These are phyloP conservation scores for Escarpia spicata DNA, from an alignment of 2,888 invertebrate genomes.

Conservation along the genomic window DNA sequence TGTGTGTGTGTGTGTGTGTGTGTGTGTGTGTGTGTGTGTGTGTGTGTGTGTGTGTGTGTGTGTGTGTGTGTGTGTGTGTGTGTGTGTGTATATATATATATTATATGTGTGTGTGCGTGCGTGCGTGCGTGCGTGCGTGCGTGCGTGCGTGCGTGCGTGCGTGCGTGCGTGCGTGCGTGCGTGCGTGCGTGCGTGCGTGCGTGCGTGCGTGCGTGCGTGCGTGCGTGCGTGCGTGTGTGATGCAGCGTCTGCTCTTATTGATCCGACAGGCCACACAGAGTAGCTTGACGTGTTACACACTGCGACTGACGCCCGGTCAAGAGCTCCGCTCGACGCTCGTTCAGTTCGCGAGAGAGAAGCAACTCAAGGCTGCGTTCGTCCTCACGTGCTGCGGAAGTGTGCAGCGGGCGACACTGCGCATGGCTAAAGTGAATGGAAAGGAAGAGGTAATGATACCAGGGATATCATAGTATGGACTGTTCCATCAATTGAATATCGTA, in stretches of 20 bases:
- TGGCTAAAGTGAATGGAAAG: slow-evolving; percentile 48
- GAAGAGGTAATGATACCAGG: not conserved
- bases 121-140: slow-evolving; percentile 22
- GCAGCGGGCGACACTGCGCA: slow-evolving; percentile 60
- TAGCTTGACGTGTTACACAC: slow-evolving; percentile 33
- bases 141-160: slow-evolving; percentile 22
- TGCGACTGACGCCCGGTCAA: slow-evolving; percentile 57
- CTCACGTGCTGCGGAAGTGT: slow-evolving; percentile 66
- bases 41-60: not conserved
- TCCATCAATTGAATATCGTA: too few relatives aligned
- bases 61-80: not conserved
- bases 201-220: slow-evolving; percentile 21
- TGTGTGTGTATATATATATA: not conserved
- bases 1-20: too few relatives aligned
- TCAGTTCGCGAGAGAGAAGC: slow-evolving; percentile 47
- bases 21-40: too few relatives aligned
- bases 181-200: not conserved
- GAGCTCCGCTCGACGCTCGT: slow-evolving; percentile 53
- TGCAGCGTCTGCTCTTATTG: not conserved
- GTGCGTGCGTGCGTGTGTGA: not conserved
- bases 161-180: slow-evolving; percentile 13
- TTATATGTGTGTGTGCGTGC: too few relatives aligned
- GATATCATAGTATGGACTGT: too few relatives aligned
- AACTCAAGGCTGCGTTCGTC: slow-evolving; percentile 62
- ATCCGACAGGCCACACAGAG: not conserved